Base-by-base conservation (phyloP, 2,888 invertebrate genomes). In the Drosophila merina region DNA sequence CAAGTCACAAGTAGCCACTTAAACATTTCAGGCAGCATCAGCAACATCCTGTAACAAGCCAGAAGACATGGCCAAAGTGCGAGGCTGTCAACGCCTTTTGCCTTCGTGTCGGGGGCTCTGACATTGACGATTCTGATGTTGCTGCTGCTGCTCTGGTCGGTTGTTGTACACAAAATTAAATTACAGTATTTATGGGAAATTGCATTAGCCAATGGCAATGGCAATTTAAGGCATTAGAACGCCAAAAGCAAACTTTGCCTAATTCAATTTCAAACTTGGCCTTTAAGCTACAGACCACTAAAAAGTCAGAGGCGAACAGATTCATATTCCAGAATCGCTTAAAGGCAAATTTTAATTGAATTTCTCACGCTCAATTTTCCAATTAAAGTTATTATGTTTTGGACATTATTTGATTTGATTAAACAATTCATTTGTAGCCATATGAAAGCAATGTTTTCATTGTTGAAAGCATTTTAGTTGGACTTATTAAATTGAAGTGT, bases 121-220 rank as follows among this genome's bases (percentile, higher is more conserved):
- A 52, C 74, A 55, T 49, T 63, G 45, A 55, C 49, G 63, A 12
- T 56, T 10, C 44, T 44, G 58, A 31, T 33, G 56, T 26, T 30
- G 52, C 36, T 26, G 3, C 28, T n/a, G 36, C 25, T 51, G 50
- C 47, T 28, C 28, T 28, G 28, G 20, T 20, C 2, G 26, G 33
- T 47, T 55, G 38, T 57, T 58, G 63, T 42, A 57, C 59, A 47
- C 63, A 50, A 83, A 86, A 82, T 78, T 57, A 70, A 86, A 82
- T 82, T 85, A 80, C 36, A 51, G 51, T 68, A 57, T 76, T 73
- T 68, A 59, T 42, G 58, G 62, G 47, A 74, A 85, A 85, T 76
- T 76, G 67, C 78, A 79, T 85, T 79, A 68, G 57, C 33, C 44
- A 63, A 44, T 52, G 58, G 42, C 56, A 49, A 26, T 31, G 31